Conservation (phyloP, 2,797 vertebrate species). For the Hafferia zeledoni region DNA sequence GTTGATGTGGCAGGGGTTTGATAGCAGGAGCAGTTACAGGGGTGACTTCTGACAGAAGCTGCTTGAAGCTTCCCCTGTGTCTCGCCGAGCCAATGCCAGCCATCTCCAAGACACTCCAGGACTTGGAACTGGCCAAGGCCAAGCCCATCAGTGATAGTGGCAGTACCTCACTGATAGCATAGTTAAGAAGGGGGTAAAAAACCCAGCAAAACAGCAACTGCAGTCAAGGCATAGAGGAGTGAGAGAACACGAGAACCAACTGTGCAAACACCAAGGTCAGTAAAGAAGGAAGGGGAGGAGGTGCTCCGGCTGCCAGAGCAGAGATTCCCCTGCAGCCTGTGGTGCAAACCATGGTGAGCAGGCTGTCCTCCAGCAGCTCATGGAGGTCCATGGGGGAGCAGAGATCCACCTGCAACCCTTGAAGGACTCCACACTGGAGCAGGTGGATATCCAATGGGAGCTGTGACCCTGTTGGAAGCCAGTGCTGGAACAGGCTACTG, state of each 20-base stretch:
- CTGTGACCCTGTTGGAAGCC: not conserved
- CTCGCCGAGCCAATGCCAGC: not conserved
- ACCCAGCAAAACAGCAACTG: not conserved
- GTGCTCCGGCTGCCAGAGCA: not conserved
- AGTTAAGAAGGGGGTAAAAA: not conserved
- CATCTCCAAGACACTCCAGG: not conserved
- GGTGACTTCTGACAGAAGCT: not conserved
- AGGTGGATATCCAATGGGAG: not conserved
- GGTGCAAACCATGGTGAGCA: not conserved
- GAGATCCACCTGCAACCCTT: not conserved
- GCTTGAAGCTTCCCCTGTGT: not conserved
- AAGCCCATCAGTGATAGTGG: accelerated
- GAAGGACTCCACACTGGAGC: not conserved
- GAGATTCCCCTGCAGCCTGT: not conserved
- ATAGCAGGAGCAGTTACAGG: not conserved
- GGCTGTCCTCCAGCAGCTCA: not conserved
- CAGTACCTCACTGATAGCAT: not conserved
- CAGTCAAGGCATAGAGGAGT: not conserved
- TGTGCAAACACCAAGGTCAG: not conserved
- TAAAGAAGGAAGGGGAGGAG: not conserved
- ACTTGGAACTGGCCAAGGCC: not conserved
- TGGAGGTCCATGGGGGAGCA: accelerated
- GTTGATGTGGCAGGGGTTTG: not conserved
- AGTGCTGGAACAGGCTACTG: not conserved
- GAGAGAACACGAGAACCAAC: not conserved